Evolutionary conservation across 2,888 invertebrate genomes (phyloP), one percentile per base, ranked within the genome.

Genomic region (Amphipyra berbera): DNA sequence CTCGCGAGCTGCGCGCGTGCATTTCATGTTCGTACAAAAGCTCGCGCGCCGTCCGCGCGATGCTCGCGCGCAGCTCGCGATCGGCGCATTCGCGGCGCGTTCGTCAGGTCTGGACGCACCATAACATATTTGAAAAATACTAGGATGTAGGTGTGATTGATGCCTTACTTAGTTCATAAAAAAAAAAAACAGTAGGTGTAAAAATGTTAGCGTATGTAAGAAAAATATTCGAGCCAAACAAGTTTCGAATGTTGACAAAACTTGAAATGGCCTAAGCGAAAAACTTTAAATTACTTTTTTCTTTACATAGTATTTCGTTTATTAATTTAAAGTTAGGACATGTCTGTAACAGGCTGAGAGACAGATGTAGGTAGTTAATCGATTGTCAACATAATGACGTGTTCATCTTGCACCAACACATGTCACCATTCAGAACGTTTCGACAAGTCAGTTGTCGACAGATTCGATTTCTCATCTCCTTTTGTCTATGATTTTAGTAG

Each of bases 221-320:
- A 69, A 52, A 69, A 70, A 50, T 59, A 38, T 59, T 48, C 21
- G 44, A 55, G 55, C 55, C 47, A 69, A 59, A 59, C 58, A 70
- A 63, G 69, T 68, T 58, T 27, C 7, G 44, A 42, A 61, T 59
- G 52, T 38, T 56, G 42, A 70, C 60, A 54, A 71, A 71, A 70
- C 66, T 61, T 65, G 45, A 59, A 64, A 71, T 71, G 46, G 47
- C 54, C 53, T 61, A 52, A 57, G 54, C 50, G 66, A 58, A 42
- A 61, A 70, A 70, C 66, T 69, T 69, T 54, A 70, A 71, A 70
- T 70, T 66, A 61, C 72, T 70, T 70, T 71, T 70, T 61, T 66
- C 61, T 61, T 61, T 61, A 66, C 60, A 55, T 61, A 55, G 46
- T 66, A 54, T 61, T 57, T 66, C 46, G 61, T 71, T 71, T 61